Base-by-base conservation (phyloP, 92 coral and sea anemone species). In the Phenganax marumi region DNA sequence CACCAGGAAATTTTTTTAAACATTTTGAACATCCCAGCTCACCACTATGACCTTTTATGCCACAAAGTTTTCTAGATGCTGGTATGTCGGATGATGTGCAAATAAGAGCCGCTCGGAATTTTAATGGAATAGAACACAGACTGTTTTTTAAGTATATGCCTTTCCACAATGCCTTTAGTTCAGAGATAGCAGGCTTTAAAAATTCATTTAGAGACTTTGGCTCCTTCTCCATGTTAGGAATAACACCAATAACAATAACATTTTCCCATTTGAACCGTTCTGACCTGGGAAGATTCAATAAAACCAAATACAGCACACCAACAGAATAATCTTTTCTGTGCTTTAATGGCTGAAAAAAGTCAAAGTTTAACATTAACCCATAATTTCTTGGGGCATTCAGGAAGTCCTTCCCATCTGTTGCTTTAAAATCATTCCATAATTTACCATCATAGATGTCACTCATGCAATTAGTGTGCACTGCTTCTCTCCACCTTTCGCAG, bases 281-380 rank as follows among this genome's bases (percentile, higher is more conserved):
- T 12, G 70, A 61, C 14, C 81, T 23, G 2, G 86, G 86, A 21
- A 73, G 19, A 83, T 83, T 83, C 17, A 58, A 54, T 8, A 70
- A 12, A 14, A 76, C 89, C 24, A 91, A 58, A 61, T 88, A 91
- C 50, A 90, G 84, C 11, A 90, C 93, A 16, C 93, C 91, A 25
- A 90, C 93, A 24, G 91, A 90, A 50, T 90, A 87, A 74, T 90
- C 92, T 57, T 90, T 81, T 50, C 85, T 25, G 46, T 72, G 77
- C 21, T 90, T 90, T 88, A 90, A 82, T 19, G 90, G 91, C 50
- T 90, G 91, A 85, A 90, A 88, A 53, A 85, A 85, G 68, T 87
- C 93, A 85, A 90, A 90, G 78, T 88, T 90, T 50, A 65, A 72
- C 91, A 89, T 86, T 1, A 89, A 49, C 49, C 85, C 89, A 79